These are phyloP conservation scores for Myrmecophaga tridactyla DNA, from an alignment of 2,113 vertebrate genomes.

Conservation along the genomic window DNA sequence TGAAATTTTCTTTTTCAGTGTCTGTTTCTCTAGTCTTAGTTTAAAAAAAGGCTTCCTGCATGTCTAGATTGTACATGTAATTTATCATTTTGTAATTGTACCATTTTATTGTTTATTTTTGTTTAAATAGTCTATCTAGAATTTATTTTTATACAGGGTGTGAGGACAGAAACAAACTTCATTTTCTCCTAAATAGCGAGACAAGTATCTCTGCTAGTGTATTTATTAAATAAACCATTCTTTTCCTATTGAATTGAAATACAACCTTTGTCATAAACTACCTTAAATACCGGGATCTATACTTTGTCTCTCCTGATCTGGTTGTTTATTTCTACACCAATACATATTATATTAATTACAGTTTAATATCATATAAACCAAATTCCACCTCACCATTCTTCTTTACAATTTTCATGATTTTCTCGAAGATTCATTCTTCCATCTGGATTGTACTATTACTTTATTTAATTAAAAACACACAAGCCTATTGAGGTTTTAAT, in stretches of 20 bases:
- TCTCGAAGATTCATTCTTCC: neutral
- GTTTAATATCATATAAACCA: conserved; percentile 5
- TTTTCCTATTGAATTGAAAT: neutral
- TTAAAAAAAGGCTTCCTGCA: neutral
- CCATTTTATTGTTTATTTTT: neutral
- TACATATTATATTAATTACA: neutral
- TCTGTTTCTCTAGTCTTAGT: neutral
- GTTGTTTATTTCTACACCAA: conserved; percentile 16
- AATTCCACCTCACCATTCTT: neutral
- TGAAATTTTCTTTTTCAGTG: neutral
- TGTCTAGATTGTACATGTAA: neutral
- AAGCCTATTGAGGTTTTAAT: neutral
- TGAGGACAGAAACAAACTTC: neutral
- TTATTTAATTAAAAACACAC: neutral
- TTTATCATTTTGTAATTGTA: neutral
- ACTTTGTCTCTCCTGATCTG: neutral
- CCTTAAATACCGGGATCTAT: neutral
- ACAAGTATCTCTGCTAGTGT: neutral
- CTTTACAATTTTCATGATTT: neutral
- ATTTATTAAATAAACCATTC: neutral
- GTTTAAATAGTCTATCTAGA: neutral
- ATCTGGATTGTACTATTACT: neutral
- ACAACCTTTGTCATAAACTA: neutral
- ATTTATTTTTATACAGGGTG: neutral
- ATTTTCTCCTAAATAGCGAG: neutral